Evolutionary conservation across 2,113 vertebrate genomes (phyloP), one percentile per base, ranked within the genome.

Genomic region (Mola mola): DNA sequence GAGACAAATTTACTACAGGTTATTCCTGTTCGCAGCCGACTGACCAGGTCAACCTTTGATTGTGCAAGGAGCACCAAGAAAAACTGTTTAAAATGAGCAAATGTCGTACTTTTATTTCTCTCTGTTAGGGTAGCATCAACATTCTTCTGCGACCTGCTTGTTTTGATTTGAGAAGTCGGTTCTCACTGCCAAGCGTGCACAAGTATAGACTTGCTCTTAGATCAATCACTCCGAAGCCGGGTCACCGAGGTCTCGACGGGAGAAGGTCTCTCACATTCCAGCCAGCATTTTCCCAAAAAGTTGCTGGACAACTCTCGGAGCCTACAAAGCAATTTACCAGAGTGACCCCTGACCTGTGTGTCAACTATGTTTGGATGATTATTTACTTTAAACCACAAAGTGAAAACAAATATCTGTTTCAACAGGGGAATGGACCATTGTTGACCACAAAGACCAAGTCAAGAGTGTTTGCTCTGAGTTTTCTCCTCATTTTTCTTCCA

Each of bases 331-430:
- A 61, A 59, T 76, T 81, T 34, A 36, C 66, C 31, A 3, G 4
- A 0, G 4, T 43, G 75, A 81, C 74, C 59, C 16, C 16, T 80
- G 80, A 75, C 82, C 82, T 57, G 6, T 41, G 42, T 64, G 75
- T 81, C 79, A 83, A 66, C 82, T 28, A 36, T 62, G 75, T 68
- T 79, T 75, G 42, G 63, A 42, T 37, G 43, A 63, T 61, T 81
- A 70, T 76, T 78, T 78, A 77, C 68, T 62, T 56, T 69, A 49
- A 67, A 75, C 72, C 58, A 49, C 22, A 15, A 49, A 61, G 36
- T 58, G 66, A 72, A 73, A 21, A 60, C 34, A 36, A 33, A 0
- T 0, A 28, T 49, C 47, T 43, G 21, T 22, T 40, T 66, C 25
- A 38, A 55, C 29, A 16, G 61, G 56, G 50, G 40, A 12, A 52